Base-by-base conservation (phyloP, 2,797 vertebrate species). In the Spinibarbus caldwelli region DNA sequence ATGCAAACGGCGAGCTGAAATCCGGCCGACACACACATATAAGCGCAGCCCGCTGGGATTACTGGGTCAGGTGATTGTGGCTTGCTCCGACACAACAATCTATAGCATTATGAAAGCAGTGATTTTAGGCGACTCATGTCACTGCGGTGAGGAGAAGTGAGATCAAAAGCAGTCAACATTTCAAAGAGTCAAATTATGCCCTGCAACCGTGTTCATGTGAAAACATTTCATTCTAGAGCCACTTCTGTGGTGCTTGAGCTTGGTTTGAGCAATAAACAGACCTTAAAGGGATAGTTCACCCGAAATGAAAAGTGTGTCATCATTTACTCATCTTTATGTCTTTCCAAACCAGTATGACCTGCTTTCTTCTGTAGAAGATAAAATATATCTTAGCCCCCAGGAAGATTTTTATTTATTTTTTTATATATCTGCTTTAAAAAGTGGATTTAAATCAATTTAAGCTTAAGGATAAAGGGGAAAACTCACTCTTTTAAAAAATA, bases 61-160 rank as follows among this genome's bases (percentile, higher is more conserved):
- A 91, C 89, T 87, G 72, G 70, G 57, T 82, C 82, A 90, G 87
- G 79, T 89, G 82, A 57, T 8, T 34, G 19, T 31, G 19, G 80
- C 19, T 5, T 72, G 68, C 80, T 72, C 26, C 6, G 26, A 62
- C 31, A 76, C 57, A 83, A 75, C 54, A 75, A 49, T 66, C 57
- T 83, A 66, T 71, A 76, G 71, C 43, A 26, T 49, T 38, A 38
- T 77, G 62, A 67, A 38, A 83, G 71, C 6, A 29, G 82, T 19
- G 45, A 68, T 84, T 84, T 78, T 6, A 67, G 5, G 26, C 2
- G 9, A 77, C 36, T 62, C 1, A 9, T 29, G 76, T 43, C 38
- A 43, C 66, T 41, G 47, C 2, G 6, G n/a, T 19, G 21, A 83
- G 23, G 15, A 64, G 31, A 21, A 31, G 26, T 4, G 15, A 6